These are phyloP conservation scores for Cephus pygmeus DNA, from an alignment of 2,888 invertebrate species.

Conservation along the genomic window DNA sequence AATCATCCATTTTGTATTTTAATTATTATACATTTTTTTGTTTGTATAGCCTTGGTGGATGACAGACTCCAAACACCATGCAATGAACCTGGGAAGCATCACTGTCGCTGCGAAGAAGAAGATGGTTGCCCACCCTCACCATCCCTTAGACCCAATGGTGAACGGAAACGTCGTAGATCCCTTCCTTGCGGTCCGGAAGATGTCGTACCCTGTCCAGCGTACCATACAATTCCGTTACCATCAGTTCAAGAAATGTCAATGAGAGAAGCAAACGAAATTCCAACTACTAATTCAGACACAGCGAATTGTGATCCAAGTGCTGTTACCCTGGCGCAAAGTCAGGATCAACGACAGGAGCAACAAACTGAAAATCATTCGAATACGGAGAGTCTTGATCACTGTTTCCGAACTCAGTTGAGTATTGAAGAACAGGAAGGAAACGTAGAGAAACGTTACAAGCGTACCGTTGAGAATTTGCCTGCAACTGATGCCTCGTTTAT, in stretches of 20 bases:
- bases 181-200: conserved; percentile 59
- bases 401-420: conserved; percentile 51
- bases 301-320: background rate
- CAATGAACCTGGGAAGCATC: conserved; percentile 81
- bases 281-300: background rate
- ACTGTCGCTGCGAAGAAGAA: conserved; percentile 80
- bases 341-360: background rate
- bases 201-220: conserved; percentile 51
- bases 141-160: conserved; percentile 56
- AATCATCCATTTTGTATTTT: background rate
- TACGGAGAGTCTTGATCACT: conserved; percentile 51
- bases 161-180: conserved; percentile 60
- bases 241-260: conserved; percentile 30
- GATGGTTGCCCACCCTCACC: conserved; percentile 68
- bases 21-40: background rate
- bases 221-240: conserved; percentile 33
- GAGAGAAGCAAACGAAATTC: background rate
- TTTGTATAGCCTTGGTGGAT: conserved; percentile 68
- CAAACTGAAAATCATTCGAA: background rate
- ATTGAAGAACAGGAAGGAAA: conserved; percentile 54
- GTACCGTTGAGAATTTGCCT: conserved; percentile 37
- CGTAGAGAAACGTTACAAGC: conserved; percentile 59
- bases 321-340: background rate
- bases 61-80: conserved; percentile 79
- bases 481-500: conserved; percentile 10